phyloP scores from a whole-genome alignment of 2,888 invertebrate species.

The Dicyrtomina minuta region DNA sequence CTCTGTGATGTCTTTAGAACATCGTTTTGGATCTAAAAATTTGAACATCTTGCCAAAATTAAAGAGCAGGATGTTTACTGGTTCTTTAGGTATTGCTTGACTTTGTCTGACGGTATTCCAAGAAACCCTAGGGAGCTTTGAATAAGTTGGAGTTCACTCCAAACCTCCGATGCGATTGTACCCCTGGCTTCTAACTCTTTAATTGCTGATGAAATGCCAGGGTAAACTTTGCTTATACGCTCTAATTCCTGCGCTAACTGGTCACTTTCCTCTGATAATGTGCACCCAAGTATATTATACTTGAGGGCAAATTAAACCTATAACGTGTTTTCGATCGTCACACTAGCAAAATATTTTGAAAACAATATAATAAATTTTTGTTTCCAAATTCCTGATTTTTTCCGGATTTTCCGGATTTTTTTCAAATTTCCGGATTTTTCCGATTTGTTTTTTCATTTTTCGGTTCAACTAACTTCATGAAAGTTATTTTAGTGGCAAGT shows the following conservation, averaged over 20 bases:
- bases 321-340: no score
- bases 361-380: no score
- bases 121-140: neutral
- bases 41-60: constrained; percentile 14
- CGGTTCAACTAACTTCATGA: no score
- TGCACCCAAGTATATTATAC: no score
- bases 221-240: constrained; percentile 6
- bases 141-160: neutral
- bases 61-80: neutral
- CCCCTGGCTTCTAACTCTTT: neutral
- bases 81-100: neutral
- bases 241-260: neutral
- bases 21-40: constrained; percentile 5
- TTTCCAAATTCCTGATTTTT: no score
- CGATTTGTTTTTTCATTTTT: no score
- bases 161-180: neutral
- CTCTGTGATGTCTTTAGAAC: neutral
- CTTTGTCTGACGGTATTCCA: neutral
- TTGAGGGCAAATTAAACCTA: no score
- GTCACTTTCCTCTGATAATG: no score
- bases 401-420: no score
- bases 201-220: neutral
- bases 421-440: no score
- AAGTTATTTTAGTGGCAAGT: no score
- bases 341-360: no score